These are phyloP conservation scores for Bradypus variegatus DNA, from an alignment of 2,797 vertebrate species.

Conservation along the genomic window DNA sequence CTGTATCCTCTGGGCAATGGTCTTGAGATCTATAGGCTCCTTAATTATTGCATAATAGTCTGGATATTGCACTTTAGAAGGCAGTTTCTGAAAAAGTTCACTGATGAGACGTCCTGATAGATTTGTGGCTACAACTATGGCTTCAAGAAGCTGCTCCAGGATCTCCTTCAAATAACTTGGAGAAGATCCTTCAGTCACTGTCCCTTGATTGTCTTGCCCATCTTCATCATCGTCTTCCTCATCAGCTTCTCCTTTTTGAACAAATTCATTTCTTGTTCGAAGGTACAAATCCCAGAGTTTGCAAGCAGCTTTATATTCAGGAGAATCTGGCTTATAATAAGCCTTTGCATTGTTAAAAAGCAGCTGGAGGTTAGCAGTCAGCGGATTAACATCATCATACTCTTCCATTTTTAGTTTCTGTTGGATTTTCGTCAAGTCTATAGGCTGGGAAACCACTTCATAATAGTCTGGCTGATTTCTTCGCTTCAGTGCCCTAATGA, in stretches of 20 bases:
- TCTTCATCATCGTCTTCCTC: slow-evolving; percentile 95
- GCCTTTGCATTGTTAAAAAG: slow-evolving; percentile 96
- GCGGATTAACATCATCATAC: slow-evolving; percentile 94
- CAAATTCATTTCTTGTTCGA: slow-evolving; percentile 96
- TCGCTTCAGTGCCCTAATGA: slow-evolving; percentile 94
- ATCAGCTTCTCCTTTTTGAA: slow-evolving; percentile 93
- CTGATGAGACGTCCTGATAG: slow-evolving; percentile 91
- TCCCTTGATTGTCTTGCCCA: slow-evolving; percentile 82
- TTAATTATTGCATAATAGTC: slow-evolving; percentile 99
- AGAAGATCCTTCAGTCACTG: slow-evolving; percentile 84
- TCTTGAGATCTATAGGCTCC: slow-evolving; percentile 97
- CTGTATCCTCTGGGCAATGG: slow-evolving; percentile 96
- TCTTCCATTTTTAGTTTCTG: slow-evolving; percentile 99
- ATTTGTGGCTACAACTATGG: slow-evolving; percentile 87
- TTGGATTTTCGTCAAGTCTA: slow-evolving; percentile 99
- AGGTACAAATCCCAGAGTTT: slow-evolving; percentile 98
- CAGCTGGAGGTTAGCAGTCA: slow-evolving; percentile 95
- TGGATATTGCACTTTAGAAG: slow-evolving; percentile 99
- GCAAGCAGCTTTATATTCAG: slow-evolving; percentile 94
- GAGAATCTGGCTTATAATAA: slow-evolving; percentile 96
- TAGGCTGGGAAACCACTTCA: slow-evolving; percentile 96
- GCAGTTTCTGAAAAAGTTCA: slow-evolving; percentile 98
- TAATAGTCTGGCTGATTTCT: slow-evolving; percentile 99
- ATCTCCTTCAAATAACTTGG: slow-evolving; percentile 89
- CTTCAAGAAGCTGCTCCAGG: slow-evolving; percentile 93